These are phyloP conservation scores for Aphelocoma californica DNA, from an alignment of 2,797 vertebrate genomes.

Conservation along the genomic window DNA sequence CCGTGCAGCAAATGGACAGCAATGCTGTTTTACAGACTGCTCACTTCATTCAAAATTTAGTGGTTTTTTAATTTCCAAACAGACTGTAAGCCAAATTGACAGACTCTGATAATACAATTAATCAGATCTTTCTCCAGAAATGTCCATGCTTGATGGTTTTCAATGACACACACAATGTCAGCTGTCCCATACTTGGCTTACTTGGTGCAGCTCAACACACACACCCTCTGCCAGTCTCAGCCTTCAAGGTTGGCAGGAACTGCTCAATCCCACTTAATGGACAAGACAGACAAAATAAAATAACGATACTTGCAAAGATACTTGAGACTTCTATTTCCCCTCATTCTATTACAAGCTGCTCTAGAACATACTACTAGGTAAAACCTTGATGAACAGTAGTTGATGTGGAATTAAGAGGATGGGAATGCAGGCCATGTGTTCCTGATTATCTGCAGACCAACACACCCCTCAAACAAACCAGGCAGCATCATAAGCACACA, in stretches of 20 bases:
- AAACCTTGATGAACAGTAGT: neutral
- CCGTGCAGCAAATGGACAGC: accelerated
- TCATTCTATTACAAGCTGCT: neutral
- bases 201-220: neutral
- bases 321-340: neutral
- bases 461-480: accelerated
- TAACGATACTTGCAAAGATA: neutral
- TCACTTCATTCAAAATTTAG: accelerated
- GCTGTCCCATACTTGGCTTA: neutral
- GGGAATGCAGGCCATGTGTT: accelerated
- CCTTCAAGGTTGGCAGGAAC: neutral
- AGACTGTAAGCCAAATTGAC: neutral
- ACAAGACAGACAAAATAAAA: neutral
- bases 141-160: neutral
- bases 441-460: neutral
- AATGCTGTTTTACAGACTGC: neutral
- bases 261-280: too few species aligned
- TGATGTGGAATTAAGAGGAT: neutral
- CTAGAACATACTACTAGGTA: neutral
- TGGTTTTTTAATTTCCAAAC: neutral
- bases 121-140: neutral
- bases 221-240: neutral
- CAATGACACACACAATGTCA: neutral
- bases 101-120: neutral
- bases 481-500: neutral